These are phyloP conservation scores for Pseudomyrmex pallidus DNA, from an alignment of 1,140 invertebrate species.

Conservation along the genomic window DNA sequence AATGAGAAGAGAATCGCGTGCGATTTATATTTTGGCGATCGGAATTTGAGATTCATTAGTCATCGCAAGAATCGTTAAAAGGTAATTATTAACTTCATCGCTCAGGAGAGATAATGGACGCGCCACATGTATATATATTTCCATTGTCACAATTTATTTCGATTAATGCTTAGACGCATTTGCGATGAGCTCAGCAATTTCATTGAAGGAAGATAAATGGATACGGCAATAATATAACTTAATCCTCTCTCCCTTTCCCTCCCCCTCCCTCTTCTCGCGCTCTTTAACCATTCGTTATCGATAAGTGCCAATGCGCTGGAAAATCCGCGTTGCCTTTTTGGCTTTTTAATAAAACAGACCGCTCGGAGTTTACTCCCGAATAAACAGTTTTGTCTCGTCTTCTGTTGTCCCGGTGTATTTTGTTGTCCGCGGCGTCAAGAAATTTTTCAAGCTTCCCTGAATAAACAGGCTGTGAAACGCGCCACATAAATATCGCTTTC, in stretches of 20 bases:
- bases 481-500: background rate
- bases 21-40: too few species aligned
- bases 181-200: conserved; percentile 30
- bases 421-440: background rate
- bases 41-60: background rate
- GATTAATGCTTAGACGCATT: conserved; percentile 24
- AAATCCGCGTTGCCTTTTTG: background rate
- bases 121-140: background rate
- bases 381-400: too few species aligned
- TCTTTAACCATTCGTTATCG: conserved; percentile 12
- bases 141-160: conserved; percentile 29
- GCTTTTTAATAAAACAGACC: too few species aligned
- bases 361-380: too few species aligned
- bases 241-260: background rate
- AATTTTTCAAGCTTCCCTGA: background rate
- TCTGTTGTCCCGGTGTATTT: too few species aligned
- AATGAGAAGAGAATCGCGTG: background rate
- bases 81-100: conserved; percentile 8
- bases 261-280: too few species aligned
- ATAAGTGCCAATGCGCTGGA: background rate
- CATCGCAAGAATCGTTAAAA: background rate
- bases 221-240: conserved; percentile 11
- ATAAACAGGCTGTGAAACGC: background rate
- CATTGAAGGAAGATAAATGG: conserved; percentile 28
- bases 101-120: background rate